These are phyloP conservation scores for Phrixothrix hirtus DNA, from an alignment of 2,888 invertebrate species.

Conservation along the genomic window DNA sequence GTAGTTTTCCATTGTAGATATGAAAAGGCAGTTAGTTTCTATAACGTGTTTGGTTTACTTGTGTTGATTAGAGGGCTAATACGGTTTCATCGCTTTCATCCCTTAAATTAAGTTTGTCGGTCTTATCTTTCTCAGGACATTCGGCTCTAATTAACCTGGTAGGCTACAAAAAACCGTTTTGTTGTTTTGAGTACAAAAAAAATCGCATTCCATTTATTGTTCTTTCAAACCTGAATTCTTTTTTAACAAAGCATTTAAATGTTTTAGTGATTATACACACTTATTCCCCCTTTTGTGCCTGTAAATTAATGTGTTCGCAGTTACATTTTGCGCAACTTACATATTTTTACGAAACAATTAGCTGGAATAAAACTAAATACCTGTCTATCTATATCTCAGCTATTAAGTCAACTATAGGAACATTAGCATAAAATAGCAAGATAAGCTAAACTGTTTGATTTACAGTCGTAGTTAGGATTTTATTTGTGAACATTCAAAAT, in stretches of 20 bases:
- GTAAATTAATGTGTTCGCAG: too few relatives aligned
- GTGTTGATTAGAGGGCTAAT: slow-evolving; percentile 30
- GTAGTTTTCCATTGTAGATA: not conserved
- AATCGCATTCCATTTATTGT: slow-evolving; percentile 15
- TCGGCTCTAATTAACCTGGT: slow-evolving; percentile 29
- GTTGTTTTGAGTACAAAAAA: slow-evolving; percentile 16
- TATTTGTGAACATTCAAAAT: too few relatives aligned
- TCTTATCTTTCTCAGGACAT: slow-evolving; percentile 28
- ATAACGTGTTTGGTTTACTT: slow-evolving; percentile 18
- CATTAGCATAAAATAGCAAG: too few relatives aligned
- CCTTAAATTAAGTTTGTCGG: slow-evolving; percentile 31
- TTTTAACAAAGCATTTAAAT: not conserved
- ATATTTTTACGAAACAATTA: too few relatives aligned
- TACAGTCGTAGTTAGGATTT: too few relatives aligned
- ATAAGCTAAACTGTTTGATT: too few relatives aligned
- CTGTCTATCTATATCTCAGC: too few relatives aligned
- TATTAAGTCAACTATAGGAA: too few relatives aligned
- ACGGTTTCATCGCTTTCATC: slow-evolving; percentile 28
- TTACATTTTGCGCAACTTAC: too few relatives aligned
- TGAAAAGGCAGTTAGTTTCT: slow-evolving; percentile 15
- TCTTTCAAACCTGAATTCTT: slow-evolving; percentile 1
- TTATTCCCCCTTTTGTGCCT: too few relatives aligned
- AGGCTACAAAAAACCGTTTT: slow-evolving; percentile 17
- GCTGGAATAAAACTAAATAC: too few relatives aligned
- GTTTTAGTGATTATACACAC: not conserved